Evolutionary conservation across 2,888 invertebrate genomes (phyloP).

Genomic region (Magallana nippona): DNA sequence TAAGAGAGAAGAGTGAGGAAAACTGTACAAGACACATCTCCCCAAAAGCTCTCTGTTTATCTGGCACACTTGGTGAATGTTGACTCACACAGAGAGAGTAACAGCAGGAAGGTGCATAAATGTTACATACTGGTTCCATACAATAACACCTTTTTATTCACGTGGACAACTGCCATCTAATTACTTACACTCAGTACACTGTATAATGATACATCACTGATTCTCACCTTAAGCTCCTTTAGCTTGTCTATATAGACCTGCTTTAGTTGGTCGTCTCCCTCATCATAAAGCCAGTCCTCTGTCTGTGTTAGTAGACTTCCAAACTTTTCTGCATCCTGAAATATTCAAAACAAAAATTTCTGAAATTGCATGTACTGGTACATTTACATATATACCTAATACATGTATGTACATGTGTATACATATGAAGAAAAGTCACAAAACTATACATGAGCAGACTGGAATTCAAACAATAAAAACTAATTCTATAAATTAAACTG

Average conservation of each 20-base stretch:
- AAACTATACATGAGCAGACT: background rate
- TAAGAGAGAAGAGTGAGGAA: conserved; percentile 22
- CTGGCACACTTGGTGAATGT: conserved; percentile 24
- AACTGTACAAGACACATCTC: background rate
- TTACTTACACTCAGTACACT: no score
- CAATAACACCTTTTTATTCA: no score
- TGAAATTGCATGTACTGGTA: no score
- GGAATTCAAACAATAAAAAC: background rate
- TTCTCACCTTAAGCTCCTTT: conserved; percentile 81
- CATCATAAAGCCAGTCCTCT: conserved; percentile 98
- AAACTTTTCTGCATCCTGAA: conserved; percentile 75
- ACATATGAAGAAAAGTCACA: no score
- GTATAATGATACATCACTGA: no score
- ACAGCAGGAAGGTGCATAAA: conserved; percentile 26
- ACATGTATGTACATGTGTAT: no score
- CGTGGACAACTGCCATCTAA: no score
- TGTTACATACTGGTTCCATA: no score
- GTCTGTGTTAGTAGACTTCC: conserved; percentile 87
- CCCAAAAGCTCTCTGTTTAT: conserved; percentile 29
- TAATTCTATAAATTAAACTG: background rate
- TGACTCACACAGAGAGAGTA: background rate
- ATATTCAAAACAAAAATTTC: conserved; percentile 18
- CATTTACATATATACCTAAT: no score
- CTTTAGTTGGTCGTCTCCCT: conserved; percentile 94
- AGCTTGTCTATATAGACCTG: conserved; percentile 84